Evolutionary conservation across 2,113 vertebrate genomes (phyloP).

Genomic region (Cephalopholis sonnerati): DNA sequence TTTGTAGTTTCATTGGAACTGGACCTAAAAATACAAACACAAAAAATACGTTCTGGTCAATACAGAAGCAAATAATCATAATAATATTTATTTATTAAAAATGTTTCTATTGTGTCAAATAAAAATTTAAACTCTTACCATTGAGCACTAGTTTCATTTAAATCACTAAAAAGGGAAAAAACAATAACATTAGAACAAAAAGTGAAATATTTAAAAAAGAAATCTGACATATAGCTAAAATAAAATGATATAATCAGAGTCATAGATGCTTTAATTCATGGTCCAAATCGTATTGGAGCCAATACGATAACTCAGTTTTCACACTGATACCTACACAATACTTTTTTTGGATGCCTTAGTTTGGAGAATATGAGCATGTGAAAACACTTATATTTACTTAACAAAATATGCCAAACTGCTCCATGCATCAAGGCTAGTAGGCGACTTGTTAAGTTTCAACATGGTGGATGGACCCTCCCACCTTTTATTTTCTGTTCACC

Average conservation of each 20-base stretch:
- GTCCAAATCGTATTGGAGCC: no score
- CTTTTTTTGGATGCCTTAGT: neutral
- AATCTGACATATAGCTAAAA: neutral
- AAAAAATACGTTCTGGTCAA: neutral
- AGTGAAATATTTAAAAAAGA: neutral
- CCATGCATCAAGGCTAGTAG: neutral
- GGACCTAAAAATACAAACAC: constrained; percentile 68
- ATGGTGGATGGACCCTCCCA: no score
- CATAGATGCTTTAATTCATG: neutral
- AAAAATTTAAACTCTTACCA: constrained; percentile 71
- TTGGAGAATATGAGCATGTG: neutral
- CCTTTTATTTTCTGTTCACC: no score
- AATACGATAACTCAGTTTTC: neutral
- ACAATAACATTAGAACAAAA: neutral
- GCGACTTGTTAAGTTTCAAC: no score
- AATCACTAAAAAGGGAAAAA: constrained; percentile 70
- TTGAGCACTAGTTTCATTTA: constrained; percentile 81
- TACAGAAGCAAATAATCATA: neutral
- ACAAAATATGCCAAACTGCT: neutral
- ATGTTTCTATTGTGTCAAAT: neutral
- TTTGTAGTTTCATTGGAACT: constrained; percentile 88
- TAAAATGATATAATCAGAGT: neutral
- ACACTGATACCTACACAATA: neutral
- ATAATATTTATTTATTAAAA: neutral
- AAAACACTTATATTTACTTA: neutral